Conservation (phyloP, 1,140 invertebrate genomes). For the Cephus cinctus region DNA sequence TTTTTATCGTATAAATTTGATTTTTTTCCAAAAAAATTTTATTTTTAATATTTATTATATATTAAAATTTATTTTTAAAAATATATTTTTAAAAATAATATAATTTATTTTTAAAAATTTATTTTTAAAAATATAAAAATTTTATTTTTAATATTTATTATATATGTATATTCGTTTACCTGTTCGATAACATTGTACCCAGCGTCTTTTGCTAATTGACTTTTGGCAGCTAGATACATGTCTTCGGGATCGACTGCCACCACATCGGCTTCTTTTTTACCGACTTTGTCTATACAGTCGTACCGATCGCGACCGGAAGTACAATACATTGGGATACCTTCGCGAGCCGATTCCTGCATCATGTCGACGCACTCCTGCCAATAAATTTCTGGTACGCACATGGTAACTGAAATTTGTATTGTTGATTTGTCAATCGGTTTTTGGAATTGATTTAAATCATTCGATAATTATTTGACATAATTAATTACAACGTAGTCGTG, state of each 20-base stretch:
- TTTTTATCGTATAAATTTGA: slow-evolving; percentile 4
- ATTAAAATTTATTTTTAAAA: neutral
- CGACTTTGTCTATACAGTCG: slow-evolving; percentile 74
- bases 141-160: neutral
- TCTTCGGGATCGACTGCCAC: slow-evolving; percentile 80
- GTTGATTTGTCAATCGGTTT: too few species aligned
- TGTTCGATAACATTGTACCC: slow-evolving; percentile 71
- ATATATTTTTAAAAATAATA: neutral
- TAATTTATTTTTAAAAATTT: slow-evolving; percentile 8
- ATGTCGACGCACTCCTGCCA: slow-evolving; percentile 65
- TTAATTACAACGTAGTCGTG: too few species aligned
- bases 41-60: slow-evolving; percentile 1
- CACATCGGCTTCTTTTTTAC: slow-evolving; percentile 74
- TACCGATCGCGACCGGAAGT: slow-evolving; percentile 68
- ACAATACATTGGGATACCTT: slow-evolving; percentile 64
- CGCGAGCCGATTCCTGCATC: slow-evolving; percentile 62
- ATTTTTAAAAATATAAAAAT: slow-evolving; percentile 1
- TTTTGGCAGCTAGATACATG: slow-evolving; percentile 76
- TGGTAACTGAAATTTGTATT: too few species aligned
- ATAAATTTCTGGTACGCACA: slow-evolving; percentile 68
- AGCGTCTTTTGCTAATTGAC: slow-evolving; percentile 62
- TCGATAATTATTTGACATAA: too few species aligned
- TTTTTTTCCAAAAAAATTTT: neutral
- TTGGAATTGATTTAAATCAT: too few species aligned
- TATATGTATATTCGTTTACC: slow-evolving; percentile 51